Evolutionary conservation across 2,113 vertebrate species (phyloP), one percentile per base, ranked within the genome.

Genomic region (Arizona elegans): DNA sequence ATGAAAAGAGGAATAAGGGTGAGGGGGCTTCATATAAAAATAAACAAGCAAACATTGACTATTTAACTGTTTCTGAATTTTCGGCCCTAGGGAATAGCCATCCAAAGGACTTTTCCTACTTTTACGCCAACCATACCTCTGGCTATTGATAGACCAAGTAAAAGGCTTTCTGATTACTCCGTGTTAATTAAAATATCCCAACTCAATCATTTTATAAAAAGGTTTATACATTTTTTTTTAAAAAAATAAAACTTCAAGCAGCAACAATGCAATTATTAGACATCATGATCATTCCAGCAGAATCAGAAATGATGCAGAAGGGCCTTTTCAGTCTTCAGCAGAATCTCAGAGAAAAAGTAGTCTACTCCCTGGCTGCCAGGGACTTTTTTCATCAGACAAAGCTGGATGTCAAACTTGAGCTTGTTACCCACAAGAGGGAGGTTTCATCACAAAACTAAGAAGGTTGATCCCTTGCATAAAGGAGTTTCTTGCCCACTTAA

Each of bases 401-500:
- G 9, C 62, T 65, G 29, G 29, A 65, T n/a, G 13, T 65, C 11
- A 15, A 33, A 33, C 65, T 70, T 70, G 65, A 70, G 29, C 29
- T n/a, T 33, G 65, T 2, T 70, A n/a, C 29, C 29, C 12, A 6
- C 29, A n/a, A 33, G 65, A 70, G 12, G 65, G 65, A 70, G n/a
- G n/a, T 43, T 47, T 43, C 43, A 86, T 43, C 81, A 47, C 33
- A 86, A 86, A 47, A 24, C 33, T 47, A 38, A 21, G 9, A 86
- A 47, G 81, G 81, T 3, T 11, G 19, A 17, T 86, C 8, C 21
- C 38, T 86, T 47, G 81, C 43, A 47, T 47, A 47, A 47, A 10
- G 21, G 8, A 47, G 11, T 11, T 0, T 6, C 8, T 3, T 1
- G 5, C 13, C 3, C 9, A 9, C 0, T 24, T 47, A n/a, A 47